Conservation (phyloP, 2,113 vertebrate genomes). For the Ahaetulla prasina region DNA sequence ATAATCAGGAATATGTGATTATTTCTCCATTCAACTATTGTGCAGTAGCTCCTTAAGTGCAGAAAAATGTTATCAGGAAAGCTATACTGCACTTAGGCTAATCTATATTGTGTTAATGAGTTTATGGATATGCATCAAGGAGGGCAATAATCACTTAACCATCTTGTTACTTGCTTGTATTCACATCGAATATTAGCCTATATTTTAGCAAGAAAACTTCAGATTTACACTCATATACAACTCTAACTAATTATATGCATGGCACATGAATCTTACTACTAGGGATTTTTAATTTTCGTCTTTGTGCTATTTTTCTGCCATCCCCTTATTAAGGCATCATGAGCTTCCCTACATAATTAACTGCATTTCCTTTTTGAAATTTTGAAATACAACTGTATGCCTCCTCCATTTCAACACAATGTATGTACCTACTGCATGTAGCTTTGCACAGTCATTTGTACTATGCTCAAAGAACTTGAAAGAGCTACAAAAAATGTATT, state of each 20-base stretch:
- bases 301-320: neutral
- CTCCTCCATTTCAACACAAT: neutral
- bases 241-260: slow-evolving; percentile 3
- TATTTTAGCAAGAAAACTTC: slow-evolving; percentile 2
- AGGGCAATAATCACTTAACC: neutral
- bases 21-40: neutral
- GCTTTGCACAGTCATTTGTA: slow-evolving; percentile 65
- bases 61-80: neutral
- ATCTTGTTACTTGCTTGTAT: neutral
- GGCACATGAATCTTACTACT: neutral
- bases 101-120: neutral
- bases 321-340: neutral
- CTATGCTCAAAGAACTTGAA: slow-evolving; percentile 59
- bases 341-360: neutral
- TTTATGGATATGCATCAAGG: neutral
- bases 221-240: neutral
- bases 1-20: neutral
- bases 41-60: neutral
- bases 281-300: neutral
- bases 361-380: neutral
- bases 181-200: neutral
- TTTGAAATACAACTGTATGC: neutral
- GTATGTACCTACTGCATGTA: slow-evolving; percentile 71
- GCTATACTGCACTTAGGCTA: too few species aligned
- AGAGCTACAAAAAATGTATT: slow-evolving; percentile 60